Evolutionary conservation across 2,888 invertebrate genomes (phyloP).

Genomic region (Oconnorella tubifera): DNA sequence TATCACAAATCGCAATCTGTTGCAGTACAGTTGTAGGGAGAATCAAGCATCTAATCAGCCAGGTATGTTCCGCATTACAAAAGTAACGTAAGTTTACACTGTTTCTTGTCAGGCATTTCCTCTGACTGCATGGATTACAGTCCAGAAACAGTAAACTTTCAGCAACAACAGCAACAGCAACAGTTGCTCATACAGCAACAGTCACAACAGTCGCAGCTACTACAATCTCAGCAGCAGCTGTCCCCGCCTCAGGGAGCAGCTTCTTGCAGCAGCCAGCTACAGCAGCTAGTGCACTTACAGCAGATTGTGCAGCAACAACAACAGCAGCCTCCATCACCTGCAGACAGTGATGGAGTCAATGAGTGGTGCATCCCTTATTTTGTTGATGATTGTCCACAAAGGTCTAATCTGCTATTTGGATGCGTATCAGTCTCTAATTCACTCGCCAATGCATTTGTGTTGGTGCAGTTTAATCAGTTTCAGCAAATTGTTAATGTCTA

Average conservation of each 20-base stretch:
- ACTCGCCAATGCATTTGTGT: slow-evolving; percentile 57
- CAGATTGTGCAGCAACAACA: slow-evolving; percentile 6
- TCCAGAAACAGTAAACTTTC: not conserved
- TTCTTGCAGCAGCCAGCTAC: not conserved
- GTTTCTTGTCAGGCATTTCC: not conserved
- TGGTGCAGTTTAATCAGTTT: slow-evolving; percentile 59
- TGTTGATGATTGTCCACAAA: slow-evolving; percentile 30
- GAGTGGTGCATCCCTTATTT: slow-evolving; percentile 30
- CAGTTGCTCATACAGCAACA: not conserved
- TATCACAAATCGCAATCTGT: too few species aligned
- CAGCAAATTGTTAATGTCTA: slow-evolving; percentile 59
- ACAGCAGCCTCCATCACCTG: not conserved
- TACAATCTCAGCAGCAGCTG: slow-evolving; percentile 7
- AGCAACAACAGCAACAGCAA: not conserved
- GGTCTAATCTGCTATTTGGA: slow-evolving; percentile 37
- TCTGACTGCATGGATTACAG: not conserved
- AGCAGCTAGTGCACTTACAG: not conserved
- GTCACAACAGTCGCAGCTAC: slow-evolving; percentile 3
- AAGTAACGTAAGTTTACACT: too few species aligned
- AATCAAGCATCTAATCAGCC: too few species aligned
- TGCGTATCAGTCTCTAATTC: slow-evolving; percentile 39
- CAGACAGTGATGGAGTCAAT: slow-evolving; percentile 14
- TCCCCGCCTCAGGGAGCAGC: not conserved
- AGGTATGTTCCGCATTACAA: too few species aligned
- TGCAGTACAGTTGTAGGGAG: too few species aligned